These are phyloP conservation scores for Aspidoscelis tigris DNA, from an alignment of 2,113 vertebrate species.

Conservation along the genomic window DNA sequence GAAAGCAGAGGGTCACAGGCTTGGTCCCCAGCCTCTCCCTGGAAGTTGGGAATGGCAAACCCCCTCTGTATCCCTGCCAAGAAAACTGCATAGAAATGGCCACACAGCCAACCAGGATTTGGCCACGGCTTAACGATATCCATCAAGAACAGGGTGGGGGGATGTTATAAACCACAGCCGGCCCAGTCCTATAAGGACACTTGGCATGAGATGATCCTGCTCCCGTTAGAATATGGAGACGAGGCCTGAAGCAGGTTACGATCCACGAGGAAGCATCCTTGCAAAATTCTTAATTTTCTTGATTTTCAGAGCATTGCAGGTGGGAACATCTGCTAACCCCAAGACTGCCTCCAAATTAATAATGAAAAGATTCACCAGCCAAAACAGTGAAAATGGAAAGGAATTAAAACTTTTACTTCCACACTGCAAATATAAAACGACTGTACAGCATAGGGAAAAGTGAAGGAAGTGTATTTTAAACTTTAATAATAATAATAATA, in stretches of 20 bases:
- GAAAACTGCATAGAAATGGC: too few relatives aligned
- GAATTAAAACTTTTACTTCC: conserved; percentile 24
- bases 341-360: too few relatives aligned
- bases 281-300: not conserved
- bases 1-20: too few relatives aligned
- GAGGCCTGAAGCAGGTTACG: not conserved
- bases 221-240: not conserved
- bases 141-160: too few relatives aligned
- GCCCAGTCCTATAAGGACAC: not conserved
- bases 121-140: too few relatives aligned
- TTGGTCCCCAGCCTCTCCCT: too few relatives aligned
- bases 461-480: conserved; percentile 31
- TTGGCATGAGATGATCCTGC: conserved; percentile 21
- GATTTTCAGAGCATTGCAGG: too few relatives aligned
- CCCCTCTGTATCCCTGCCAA: too few relatives aligned
- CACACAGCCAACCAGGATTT: too few relatives aligned
- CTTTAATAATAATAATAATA: not conserved
- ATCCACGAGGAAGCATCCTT: too few relatives aligned
- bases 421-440: conserved; percentile 50
- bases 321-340: not conserved
- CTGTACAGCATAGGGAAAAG: conserved; percentile 28
- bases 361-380: conserved; percentile 40
- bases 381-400: not conserved
- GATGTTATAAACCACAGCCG: not conserved
- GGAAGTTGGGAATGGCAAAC: too few relatives aligned